Base-by-base conservation (phyloP, 35 echinoderm and acorn worm species). In the Eucidaris tribuloides region DNA sequence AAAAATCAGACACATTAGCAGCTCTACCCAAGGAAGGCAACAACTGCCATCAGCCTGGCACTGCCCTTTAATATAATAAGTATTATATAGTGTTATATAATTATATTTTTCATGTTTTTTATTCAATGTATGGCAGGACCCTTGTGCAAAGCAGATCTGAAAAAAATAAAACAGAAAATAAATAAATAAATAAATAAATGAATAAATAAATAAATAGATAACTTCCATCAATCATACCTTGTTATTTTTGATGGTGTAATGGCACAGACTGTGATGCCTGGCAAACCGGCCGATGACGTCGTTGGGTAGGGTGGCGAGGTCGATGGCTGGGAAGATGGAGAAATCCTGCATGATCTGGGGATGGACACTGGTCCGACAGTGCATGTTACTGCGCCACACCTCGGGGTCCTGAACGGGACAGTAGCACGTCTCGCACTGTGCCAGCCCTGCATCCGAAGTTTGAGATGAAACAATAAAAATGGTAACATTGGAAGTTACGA, bases 201-300 rank as follows among this genome's bases (percentile, higher is more conserved):
- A n/a, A n/a, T n/a, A n/a, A n/a, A n/a, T n/a, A n/a, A n/a, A n/a
- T n/a, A n/a, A n/a, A n/a, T n/a, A n/a, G n/a, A n/a, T n/a, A n/a
- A n/a, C n/a, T n/a, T n/a, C n/a, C n/a, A n/a, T n/a, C 18, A 45
- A 54, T 79, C 92, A 86, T 86, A 97, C 94, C 59, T 45, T 90
- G 60, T 97, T 97, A 83, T 97, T 70, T 5, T 89, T 87, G 33
- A 97, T 97, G 48, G 46, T 81, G 52, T 97, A 97, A 83, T 97
- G 94, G 35, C 77, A 93, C 20, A 97, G 78, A 76, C 94, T 97
- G 58, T 97, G 94, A 56, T 91, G 84, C 78, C 40, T 71, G 11
- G 63, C 82, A 78, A 90, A 97, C 78, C 83, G 92, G 2, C 68
- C 11, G 14, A 83, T 56, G 17, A 87, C 90, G 77, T 93, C 82